Base-by-base conservation (phyloP, 2,888 invertebrate genomes). In the Dioctria linearis region DNA sequence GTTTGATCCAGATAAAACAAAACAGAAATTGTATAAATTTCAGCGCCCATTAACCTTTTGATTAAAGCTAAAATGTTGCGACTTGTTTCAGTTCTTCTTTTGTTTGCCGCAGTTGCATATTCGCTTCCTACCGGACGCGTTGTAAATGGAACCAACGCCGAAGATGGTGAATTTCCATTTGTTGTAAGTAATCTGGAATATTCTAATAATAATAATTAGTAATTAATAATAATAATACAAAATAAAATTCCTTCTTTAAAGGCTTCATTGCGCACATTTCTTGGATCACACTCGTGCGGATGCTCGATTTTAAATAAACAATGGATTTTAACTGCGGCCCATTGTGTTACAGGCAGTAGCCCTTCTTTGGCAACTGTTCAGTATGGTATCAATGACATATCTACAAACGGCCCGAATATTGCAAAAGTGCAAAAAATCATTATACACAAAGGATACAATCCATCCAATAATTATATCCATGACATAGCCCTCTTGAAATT, bases 401-500 rank as follows among this genome's bases (percentile, higher is more conserved):
- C 11, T 61, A 8, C 83, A 0, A 42, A n/a, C 0, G 85, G 85
- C 9, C 82, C 83, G 9, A 87, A 87, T 83, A 83, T 87, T 6
- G 84, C 85, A 3, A 42, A 80, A 0, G 83, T 89, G 3, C 83
- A 84, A 49, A 83, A 84, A 3, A 84, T 88, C 25, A 85, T 89
- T n/a, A 82, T 84, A 42, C 90, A 90, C 61, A 86, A 87, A 5
- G 13, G 67, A 0, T 90, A 88, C 83, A 82, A 84, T 80, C 84
- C 83, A 0, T 3, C 0, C 4, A 80, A 82, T 0, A 82, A 82
- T 6, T 86, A 86, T 67, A 88, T 88, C 80, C 89, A 89, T 80
- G 90, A 90, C 54, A 88, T 90, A 13, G 87, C 89, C 4, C 80
- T 90, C 42, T 76, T 90, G 39, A 84, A 88, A 86, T 84, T 88